phyloP scores from a whole-genome alignment of 1,140 invertebrate species.

The Euschistus heros region DNA sequence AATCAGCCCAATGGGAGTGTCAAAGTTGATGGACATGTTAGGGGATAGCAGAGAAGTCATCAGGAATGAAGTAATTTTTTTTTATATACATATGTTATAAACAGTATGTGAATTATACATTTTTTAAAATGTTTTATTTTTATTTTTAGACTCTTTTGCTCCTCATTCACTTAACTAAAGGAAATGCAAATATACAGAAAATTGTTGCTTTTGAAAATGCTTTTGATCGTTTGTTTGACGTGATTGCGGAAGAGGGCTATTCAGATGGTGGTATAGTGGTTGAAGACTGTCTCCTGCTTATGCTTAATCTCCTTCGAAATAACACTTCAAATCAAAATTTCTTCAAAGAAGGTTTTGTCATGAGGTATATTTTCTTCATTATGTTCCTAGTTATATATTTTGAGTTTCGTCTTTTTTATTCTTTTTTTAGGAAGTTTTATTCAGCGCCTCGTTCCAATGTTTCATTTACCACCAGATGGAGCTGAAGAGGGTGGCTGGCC shows the following conservation, averaged over 20 bases:
- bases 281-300: slow-evolving; percentile 91
- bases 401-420: slow-evolving; percentile 16
- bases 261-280: slow-evolving; percentile 95
- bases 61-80: slow-evolving; percentile 71
- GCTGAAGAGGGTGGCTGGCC: slow-evolving; percentile 72
- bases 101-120: neutral
- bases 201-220: slow-evolving; percentile 99
- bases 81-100: neutral
- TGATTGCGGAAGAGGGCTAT: slow-evolving; percentile 84
- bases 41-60: slow-evolving; percentile 91
- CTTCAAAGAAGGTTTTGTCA: slow-evolving; percentile 76
- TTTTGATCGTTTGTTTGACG: slow-evolving; percentile 90
- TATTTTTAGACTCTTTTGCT: slow-evolving; percentile 62
- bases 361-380: neutral
- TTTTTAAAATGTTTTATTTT: neutral
- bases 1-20: slow-evolving; percentile 92
- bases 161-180: slow-evolving; percentile 87
- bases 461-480: slow-evolving; percentile 55
- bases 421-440: slow-evolving; percentile 63
- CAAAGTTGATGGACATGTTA: slow-evolving; percentile 92
- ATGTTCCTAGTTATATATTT: slow-evolving; percentile 7
- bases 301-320: slow-evolving; percentile 87
- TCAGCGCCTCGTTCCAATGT: slow-evolving; percentile 78
- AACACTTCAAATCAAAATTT: slow-evolving; percentile 98
- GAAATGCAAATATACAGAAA: slow-evolving; percentile 97